A percentile compares a stretch with the other conserved stretches of the same genome.
These are phyloP conservation scores for Leucopternis melanops DNA, from an alignment of 2,113 vertebrate species.

Conservation along the genomic window DNA sequence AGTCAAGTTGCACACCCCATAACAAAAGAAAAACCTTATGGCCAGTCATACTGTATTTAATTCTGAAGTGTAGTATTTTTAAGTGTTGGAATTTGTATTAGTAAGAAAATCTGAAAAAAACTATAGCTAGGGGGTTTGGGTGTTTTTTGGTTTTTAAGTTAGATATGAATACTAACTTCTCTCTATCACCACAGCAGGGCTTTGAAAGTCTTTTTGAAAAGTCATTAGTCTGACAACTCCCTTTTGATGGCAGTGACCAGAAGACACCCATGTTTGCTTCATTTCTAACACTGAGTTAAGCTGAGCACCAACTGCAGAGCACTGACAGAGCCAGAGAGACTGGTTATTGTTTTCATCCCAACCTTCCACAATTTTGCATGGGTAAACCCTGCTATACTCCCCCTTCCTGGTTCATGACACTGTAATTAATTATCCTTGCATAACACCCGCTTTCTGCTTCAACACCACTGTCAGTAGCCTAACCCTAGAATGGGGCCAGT, in stretches of 20 bases:
- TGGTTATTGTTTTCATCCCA: not conserved
- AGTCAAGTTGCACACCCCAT: not conserved
- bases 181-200: not conserved
- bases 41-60: not conserved
- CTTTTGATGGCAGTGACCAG: not conserved
- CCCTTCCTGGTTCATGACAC: not conserved
- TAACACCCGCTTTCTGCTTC: not conserved
- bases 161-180: not conserved
- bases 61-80: not conserved
- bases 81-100: not conserved
- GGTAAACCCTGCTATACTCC: not conserved
- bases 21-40: not conserved
- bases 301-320: not conserved
- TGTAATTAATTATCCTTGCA: not conserved
- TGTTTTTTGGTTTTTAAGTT: not conserved
- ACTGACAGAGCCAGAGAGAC: conserved; percentile 4
- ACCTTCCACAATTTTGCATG: not conserved
- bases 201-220: not conserved
- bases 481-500: not conserved
- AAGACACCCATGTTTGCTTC: not conserved
- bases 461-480: not conserved
- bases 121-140: too few species aligned
- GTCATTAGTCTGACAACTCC: not conserved
- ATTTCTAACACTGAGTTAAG: not conserved
- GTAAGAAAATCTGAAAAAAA: not conserved